phyloP scores from a whole-genome alignment of 2,888 invertebrate genomes.

The Byasa hedistus region DNA sequence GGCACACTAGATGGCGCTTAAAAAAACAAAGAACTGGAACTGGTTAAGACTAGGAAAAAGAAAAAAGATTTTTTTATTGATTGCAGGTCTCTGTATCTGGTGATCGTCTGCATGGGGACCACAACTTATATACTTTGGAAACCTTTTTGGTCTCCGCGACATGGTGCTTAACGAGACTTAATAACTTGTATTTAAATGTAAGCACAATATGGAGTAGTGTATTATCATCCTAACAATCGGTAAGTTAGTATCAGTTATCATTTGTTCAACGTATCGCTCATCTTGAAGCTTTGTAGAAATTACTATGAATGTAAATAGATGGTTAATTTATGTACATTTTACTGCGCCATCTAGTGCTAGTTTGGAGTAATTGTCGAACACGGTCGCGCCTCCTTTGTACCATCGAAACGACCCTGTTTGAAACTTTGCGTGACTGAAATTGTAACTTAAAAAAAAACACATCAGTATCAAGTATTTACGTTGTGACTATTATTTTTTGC shows the following conservation, averaged over 20 bases:
- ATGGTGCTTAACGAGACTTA: no score
- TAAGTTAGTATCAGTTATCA: no score
- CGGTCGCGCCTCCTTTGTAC: conserved; percentile 55
- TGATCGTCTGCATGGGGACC: no score
- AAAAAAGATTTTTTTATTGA: no score
- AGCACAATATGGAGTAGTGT: no score
- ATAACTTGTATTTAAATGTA: no score
- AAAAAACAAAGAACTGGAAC: not conserved
- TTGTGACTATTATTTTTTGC: not conserved
- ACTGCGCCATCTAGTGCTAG: conserved; percentile 35
- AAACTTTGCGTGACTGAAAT: conserved; percentile 40
- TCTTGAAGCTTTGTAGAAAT: not conserved
- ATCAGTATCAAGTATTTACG: conserved; percentile 4
- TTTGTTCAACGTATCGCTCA: no score
- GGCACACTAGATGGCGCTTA: conserved; percentile 21
- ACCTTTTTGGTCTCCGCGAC: no score
- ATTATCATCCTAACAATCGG: no score
- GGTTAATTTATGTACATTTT: not conserved
- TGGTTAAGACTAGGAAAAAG: not conserved
- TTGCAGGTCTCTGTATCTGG: no score
- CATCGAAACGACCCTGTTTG: conserved; percentile 44
- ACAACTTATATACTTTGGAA: no score
- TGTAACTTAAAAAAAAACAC: not conserved
- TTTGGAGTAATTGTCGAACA: conserved; percentile 16
- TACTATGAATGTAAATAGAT: not conserved